Evolutionary conservation across 2,113 vertebrate species (phyloP), one percentile per base, ranked within the genome.

Genomic region (Trogon surrucura): DNA sequence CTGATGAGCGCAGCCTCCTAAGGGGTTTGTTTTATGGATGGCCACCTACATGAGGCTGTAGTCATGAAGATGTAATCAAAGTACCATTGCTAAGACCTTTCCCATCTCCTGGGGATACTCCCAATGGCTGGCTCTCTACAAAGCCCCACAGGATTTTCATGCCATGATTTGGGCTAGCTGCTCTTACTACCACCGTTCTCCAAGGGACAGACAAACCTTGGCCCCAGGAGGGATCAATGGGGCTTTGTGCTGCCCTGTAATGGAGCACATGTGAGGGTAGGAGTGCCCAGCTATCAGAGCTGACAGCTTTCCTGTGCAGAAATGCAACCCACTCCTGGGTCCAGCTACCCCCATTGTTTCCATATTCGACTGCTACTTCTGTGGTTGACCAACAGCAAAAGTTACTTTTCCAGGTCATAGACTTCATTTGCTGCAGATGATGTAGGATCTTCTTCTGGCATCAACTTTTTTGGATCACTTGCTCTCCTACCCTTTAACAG

Each of bases 171-270:
- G 34, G 38, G 30, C 17, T 30, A 57, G 36, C 21, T 61, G 36
- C 0, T 0, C 22, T 77, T 48, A 10, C 57, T 41, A 27, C 15
- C 27, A 36, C 2, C 0, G 0, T 22, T 77, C 23, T 73, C 29
- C 30, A 56, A 72, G 21, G 34, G 4, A 72, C 8, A n/a, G 5
- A 11, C 12, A 69, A 26, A 41, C 11, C 5, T 13, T 41, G 13
- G 5, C 61, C 61, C 66, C 25, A 16, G 9, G 17, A 29, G 0
- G 2, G 50, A 21, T 53, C n/a, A 54, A 29, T 27, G 48, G 29
- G 56, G 26, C 8, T 85, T 94, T 80, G 50, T 64, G 44, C 34
- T 84, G 69, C 18, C 36, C 45, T 77, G 14, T 36, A 75, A 21
- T 11, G n/a, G 48, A 85, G 18, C 19, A 38, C 16, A 16, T 3